phyloP scores from a whole-genome alignment of 2,888 invertebrate species.

The Coremacera marginata region DNA sequence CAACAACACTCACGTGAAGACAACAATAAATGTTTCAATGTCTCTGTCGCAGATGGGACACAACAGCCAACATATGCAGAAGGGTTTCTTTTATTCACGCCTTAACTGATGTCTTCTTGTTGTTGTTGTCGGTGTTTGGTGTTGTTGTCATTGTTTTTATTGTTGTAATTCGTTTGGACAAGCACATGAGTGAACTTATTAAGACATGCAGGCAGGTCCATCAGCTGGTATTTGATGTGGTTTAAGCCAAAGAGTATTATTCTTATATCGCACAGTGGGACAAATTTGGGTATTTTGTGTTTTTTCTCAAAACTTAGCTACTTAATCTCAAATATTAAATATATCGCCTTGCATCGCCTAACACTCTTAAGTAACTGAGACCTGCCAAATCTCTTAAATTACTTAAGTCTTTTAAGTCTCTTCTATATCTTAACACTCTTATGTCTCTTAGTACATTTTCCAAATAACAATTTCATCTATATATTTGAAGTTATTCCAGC shows the following conservation, averaged over 20 bases:
- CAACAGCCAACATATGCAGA: constrained; percentile 9
- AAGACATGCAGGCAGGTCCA: constrained; percentile 42
- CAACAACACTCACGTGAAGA: neutral
- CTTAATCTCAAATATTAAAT: too few species aligned
- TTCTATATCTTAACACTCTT: too few species aligned
- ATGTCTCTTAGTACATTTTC: too few species aligned
- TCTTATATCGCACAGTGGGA: neutral
- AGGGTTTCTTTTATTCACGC: constrained; percentile 21
- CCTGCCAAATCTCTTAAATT: too few species aligned
- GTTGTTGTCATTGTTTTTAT: constrained; percentile 29
- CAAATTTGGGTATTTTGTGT: too few species aligned
- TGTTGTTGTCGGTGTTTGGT: constrained; percentile 39
- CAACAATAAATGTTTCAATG: constrained; percentile 35
- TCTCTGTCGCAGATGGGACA: constrained; percentile 14
- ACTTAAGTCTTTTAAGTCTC: too few species aligned
- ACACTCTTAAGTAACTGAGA: too few species aligned
- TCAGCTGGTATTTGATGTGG: constrained; percentile 49
- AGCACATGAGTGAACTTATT: constrained; percentile 32
- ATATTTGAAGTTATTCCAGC: too few species aligned
- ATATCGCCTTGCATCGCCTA: too few species aligned
- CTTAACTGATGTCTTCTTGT: constrained; percentile 14
- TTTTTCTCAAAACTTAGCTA: too few species aligned
- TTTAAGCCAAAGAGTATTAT: neutral
- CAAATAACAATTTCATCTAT: too few species aligned
- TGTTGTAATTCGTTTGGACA: constrained; percentile 27